Evolutionary conservation across 2,888 invertebrate species (phyloP).

Genomic region (Hedya salicella): DNA sequence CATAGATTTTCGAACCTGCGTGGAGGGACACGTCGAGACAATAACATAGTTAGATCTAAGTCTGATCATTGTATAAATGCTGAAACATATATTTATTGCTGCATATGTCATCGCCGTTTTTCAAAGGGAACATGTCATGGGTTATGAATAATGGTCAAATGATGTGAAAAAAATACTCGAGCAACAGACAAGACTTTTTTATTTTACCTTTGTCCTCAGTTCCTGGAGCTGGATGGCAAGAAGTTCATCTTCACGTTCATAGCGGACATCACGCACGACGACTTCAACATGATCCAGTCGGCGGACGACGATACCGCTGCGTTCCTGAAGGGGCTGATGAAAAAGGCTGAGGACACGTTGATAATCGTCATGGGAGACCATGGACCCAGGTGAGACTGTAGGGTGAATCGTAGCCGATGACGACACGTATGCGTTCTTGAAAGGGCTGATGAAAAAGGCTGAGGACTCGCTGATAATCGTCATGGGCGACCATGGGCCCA

Average conservation of each 20-base stretch:
- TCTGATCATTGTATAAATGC: too few species aligned
- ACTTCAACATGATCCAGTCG: slow-evolving; percentile 90
- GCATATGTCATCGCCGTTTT: too few species aligned
- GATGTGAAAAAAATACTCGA: too few species aligned
- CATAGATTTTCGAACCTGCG: too few species aligned
- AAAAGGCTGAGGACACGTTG: slow-evolving; percentile 91
- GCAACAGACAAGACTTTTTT: too few species aligned
- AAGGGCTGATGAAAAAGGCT: slow-evolving; percentile 66
- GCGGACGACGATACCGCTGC: slow-evolving; percentile 84
- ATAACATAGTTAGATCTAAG: too few species aligned
- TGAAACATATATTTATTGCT: too few species aligned
- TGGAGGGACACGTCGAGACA: too few species aligned
- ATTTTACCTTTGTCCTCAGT: slow-evolving; percentile 52
- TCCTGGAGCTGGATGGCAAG: slow-evolving; percentile 70
- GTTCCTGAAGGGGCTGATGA: slow-evolving; percentile 87
- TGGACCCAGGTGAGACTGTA: slow-evolving; percentile 88
- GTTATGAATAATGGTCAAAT: too few species aligned
- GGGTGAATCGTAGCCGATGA: neutral
- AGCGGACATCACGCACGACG: slow-evolving; percentile 94
- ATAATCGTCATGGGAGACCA: slow-evolving; percentile 97
- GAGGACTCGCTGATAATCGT: slow-evolving; percentile 77
- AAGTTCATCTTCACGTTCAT: slow-evolving; percentile 96
- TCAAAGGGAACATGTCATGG: too few species aligned
- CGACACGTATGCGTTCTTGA: neutral
- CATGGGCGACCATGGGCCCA: too few species aligned